Evolutionary conservation across 1,140 invertebrate species (phyloP).

Genomic region (Zaprionus gabonicus): DNA sequence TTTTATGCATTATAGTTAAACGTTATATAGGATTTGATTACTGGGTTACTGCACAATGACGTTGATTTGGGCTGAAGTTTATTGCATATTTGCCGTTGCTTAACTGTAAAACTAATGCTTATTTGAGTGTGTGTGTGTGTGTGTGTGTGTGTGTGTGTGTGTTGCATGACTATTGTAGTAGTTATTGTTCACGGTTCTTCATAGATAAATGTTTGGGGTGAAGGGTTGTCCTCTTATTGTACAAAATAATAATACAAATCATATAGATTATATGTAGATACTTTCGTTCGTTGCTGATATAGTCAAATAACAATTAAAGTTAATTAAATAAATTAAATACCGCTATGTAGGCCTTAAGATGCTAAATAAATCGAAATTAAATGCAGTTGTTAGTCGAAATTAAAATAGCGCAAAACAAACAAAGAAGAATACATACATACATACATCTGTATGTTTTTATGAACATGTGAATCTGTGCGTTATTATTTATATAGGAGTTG

Average conservation of each 20-base stretch:
- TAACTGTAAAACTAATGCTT: constrained; percentile 48
- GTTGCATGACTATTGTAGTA: constrained; percentile 43
- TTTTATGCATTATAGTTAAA: constrained; percentile 24
- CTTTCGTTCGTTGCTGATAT: constrained; percentile 48
- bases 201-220: constrained; percentile 11
- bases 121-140: constrained; percentile 7
- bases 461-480: not conserved
- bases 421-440: constrained; percentile 12
- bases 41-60: constrained; percentile 12
- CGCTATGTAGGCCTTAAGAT: constrained; percentile 63
- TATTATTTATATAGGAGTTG: constrained; percentile 14
- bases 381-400: constrained; percentile 42
- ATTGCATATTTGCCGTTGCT: constrained; percentile 34
- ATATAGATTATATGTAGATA: constrained; percentile 51
- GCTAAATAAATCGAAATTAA: constrained; percentile 59
- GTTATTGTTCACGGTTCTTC: constrained; percentile 46
- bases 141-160: not conserved
- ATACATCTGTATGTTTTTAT: not conserved
- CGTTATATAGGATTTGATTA: constrained; percentile 15
- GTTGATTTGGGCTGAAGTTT: constrained; percentile 6
- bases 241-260: constrained; percentile 76
- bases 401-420: constrained; percentile 38
- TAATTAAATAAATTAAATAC: constrained; percentile 79
- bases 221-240: constrained; percentile 45
- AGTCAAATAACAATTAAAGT: constrained; percentile 70